Evolutionary conservation across 2,888 invertebrate species (phyloP).

Genomic region (Cephalotes varians): DNA sequence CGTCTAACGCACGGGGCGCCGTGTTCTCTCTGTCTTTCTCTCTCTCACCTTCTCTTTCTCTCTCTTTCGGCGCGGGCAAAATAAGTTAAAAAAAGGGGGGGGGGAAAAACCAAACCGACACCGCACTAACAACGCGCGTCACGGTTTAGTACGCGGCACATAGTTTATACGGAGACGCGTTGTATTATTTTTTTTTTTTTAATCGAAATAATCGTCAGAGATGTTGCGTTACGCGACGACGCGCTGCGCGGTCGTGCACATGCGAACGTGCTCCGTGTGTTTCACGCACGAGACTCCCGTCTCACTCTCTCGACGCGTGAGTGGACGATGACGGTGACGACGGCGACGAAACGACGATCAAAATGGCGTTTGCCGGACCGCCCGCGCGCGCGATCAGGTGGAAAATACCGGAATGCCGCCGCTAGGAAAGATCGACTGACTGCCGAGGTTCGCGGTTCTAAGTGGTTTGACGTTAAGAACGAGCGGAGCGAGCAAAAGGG

Average conservation of each 20-base stretch:
- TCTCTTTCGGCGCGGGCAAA: conserved; percentile 3
- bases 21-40: background rate
- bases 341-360: conserved; percentile 50
- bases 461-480: conserved; percentile 84
- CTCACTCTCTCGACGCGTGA: conserved; percentile 59
- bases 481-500: conserved; percentile 68
- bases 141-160: conserved; percentile 27
- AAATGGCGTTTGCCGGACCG: conserved; percentile 79
- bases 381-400: conserved; percentile 82
- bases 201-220: conserved; percentile 24
- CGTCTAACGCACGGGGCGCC: conserved; percentile 31
- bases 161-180: background rate
- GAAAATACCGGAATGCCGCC: conserved; percentile 83
- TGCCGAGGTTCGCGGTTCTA: conserved; percentile 82
- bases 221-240: conserved; percentile 35
- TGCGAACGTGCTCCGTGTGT: conserved; percentile 55
- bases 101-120: conserved; percentile 63
- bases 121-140: conserved; percentile 62
- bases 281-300: conserved; percentile 69
- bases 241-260: conserved; percentile 38
- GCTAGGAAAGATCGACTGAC: conserved; percentile 83
- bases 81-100: conserved; percentile 15
- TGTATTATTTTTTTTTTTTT: background rate
- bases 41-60: background rate
- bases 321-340: conserved; percentile 61